A percentile compares a stretch with the other conserved stretches of the same genome.
These are phyloP conservation scores for Galeopterus variegatus DNA, from an alignment of 2,113 vertebrate species.

Conservation along the genomic window DNA sequence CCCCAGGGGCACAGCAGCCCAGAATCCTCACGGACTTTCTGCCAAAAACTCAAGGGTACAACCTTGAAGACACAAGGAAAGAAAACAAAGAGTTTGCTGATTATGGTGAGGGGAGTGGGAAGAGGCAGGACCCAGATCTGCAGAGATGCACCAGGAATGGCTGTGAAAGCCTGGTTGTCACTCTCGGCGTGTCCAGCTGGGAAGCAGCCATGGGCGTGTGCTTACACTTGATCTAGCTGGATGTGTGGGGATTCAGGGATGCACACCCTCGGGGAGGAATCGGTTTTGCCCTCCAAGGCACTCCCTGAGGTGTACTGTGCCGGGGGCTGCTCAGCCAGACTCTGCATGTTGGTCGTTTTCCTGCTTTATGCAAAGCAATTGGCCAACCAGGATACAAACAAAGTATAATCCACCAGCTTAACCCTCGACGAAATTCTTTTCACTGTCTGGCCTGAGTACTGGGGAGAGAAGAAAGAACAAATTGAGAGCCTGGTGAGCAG, in stretches of 20 bases:
- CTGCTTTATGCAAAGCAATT: neutral
- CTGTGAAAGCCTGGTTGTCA: neutral
- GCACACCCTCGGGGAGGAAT: neutral
- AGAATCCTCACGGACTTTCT: neutral
- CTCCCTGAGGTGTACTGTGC: neutral
- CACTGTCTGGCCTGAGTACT: neutral
- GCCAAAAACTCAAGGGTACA: neutral
- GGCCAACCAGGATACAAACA: neutral
- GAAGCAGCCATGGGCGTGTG: neutral
- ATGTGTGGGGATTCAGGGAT: neutral
- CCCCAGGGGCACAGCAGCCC: neutral
- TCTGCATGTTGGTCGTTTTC: fast-evolving
- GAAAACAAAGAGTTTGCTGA: neutral
- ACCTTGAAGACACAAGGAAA: neutral
- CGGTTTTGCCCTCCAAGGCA: neutral
- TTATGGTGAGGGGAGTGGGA: neutral
- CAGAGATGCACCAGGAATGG: neutral
- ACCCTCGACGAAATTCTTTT: neutral
- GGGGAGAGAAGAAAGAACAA: neutral
- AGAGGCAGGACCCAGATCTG: neutral
- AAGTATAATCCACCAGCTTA: neutral
- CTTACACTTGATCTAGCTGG: neutral
- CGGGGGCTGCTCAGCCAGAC: neutral
- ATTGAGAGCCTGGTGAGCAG: neutral
- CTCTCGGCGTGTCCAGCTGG: neutral